Base-by-base conservation (phyloP, 2,113 vertebrate species). In the Myocastor coypus region DNA sequence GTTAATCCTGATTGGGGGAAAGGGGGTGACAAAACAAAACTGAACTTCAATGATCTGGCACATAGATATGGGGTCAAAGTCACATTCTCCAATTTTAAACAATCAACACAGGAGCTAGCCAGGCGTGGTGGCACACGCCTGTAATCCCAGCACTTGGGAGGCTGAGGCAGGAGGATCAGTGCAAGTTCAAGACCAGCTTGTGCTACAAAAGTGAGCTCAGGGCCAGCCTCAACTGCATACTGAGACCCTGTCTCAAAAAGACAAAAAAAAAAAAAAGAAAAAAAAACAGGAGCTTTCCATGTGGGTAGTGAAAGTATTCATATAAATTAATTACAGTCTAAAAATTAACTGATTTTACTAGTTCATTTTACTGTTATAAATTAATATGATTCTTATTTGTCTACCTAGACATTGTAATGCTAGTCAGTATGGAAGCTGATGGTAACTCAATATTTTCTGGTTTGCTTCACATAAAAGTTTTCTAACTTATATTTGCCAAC, bases 291-390 rank as follows among this genome's bases (percentile, higher is more conserved):
- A 57, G 32, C 26, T 84, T 90, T 24, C 5, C 50, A 87, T n/a
- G 19, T 81, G n/a, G n/a, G n/a, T 81, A 95, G 92, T 73, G 40
- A 84, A 7, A 11, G 16, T 71, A 71, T 77, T 89, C n/a, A 64
- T 14, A 88, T 34, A 77, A 95, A 78, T 28, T 55, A 88, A 50
- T 59, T 75, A 89, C 2, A 93, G 24, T 16, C 28, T 71, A 96
- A 73, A 88, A 94, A 88, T 89, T 37, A 92, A 77, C 42, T 59
- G 37, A 69, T 87, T 32, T 88, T 57, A 91, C 24, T 71, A 83
- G n/a, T 40, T 59, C 52, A 83, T 57, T 89, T 92, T 46, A 57
- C 4, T 26, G 8, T 80, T 87, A 1, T 71, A 80, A 87, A 83
- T 83, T 16, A 91, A 8, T 40, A 94, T 42, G 32, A 71, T 28